A percentile compares a stretch with the other conserved stretches of the same genome.
Evolutionary conservation across 1,140 invertebrate genomes (phyloP).

Genomic region (Brachionus calyciflorus): DNA sequence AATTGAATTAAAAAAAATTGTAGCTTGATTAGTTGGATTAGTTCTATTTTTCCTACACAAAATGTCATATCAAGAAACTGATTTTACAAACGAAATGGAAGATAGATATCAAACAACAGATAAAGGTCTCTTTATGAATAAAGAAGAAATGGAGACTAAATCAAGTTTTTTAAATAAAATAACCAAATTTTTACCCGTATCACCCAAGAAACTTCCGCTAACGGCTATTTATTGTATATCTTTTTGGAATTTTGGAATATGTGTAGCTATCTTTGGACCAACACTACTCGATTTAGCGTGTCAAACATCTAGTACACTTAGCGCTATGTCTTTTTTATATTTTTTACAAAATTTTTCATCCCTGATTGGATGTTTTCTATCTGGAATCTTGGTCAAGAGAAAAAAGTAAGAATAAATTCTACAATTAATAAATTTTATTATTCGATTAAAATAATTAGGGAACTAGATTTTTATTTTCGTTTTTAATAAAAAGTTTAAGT

Average conservation of each 20-base stretch:
- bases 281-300: conserved; percentile 63
- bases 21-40: too few species aligned
- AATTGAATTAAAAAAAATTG: too few species aligned
- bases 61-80: not conserved
- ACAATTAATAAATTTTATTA: too few species aligned
- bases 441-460: too few species aligned
- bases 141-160: not conserved
- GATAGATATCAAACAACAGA: not conserved
- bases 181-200: not conserved
- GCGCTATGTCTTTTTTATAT: conserved; percentile 63
- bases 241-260: conserved; percentile 63
- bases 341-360: conserved; percentile 63
- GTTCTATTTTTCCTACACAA: too few species aligned
- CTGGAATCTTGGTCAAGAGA: conserved; percentile 61
- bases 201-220: conserved; percentile 55
- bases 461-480: too few species aligned
- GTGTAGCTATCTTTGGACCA: conserved; percentile 63
- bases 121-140: not conserved
- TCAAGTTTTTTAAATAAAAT: not conserved
- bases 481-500: too few species aligned
- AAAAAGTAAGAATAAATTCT: too few species aligned
- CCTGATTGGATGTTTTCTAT: conserved; percentile 61
- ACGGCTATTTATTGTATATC: conserved; percentile 61
- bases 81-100: not conserved
- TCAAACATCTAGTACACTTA: conserved; percentile 59